phyloP scores from a whole-genome alignment of 1,140 invertebrate genomes.

The Chionoecetes opilio region DNA sequence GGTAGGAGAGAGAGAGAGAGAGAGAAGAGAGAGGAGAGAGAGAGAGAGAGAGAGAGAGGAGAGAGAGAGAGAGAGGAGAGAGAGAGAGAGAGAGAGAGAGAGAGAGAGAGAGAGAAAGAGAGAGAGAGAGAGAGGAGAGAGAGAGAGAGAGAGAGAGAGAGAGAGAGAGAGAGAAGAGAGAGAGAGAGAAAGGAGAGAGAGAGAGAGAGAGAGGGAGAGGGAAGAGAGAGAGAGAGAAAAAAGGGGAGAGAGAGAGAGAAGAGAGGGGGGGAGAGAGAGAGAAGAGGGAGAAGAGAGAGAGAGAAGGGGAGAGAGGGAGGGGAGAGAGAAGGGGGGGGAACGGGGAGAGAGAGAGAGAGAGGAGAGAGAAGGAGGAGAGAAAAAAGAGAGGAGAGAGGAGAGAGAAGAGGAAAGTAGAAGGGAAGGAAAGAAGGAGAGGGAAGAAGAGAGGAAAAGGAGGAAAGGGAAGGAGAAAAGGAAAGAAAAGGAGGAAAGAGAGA shows the following conservation, averaged over 20 bases:
- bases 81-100: neutral
- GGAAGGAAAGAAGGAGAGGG: neutral
- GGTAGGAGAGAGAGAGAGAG: too few species aligned
- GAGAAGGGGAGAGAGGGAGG: neutral
- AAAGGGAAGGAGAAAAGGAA: conserved; percentile 21
- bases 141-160: neutral
- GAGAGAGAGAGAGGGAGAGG: neutral
- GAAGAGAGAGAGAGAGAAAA: too few species aligned
- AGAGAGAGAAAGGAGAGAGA: neutral
- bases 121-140: neutral
- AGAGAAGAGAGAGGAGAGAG: neutral
- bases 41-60: neutral
- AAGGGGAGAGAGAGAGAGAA: too few species aligned
- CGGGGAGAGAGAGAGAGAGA: neutral
- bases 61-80: too few species aligned
- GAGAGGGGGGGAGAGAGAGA: neutral
- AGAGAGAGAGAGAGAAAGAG: neutral
- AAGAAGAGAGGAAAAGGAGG: neutral
- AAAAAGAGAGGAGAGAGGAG: neutral
- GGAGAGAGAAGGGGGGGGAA: neutral
- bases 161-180: neutral
- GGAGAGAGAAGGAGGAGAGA: neutral
- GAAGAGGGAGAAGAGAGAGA: neutral
- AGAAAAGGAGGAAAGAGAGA: conserved; percentile 24
- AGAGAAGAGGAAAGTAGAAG: neutral